Base-by-base conservation (phyloP, 2,888 invertebrate species). In the Lucinisca nassula region DNA sequence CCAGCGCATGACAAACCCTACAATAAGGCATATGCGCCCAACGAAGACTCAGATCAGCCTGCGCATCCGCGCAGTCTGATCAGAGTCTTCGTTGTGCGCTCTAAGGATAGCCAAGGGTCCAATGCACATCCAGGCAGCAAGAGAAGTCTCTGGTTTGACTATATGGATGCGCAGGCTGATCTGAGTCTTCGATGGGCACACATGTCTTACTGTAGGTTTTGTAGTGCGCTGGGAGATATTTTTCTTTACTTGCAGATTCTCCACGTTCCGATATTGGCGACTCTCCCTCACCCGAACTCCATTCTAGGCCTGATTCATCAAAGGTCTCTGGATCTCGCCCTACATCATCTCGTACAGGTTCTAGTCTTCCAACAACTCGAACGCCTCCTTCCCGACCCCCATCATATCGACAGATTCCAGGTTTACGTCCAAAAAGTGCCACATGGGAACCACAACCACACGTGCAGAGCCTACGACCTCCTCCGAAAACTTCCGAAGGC, bases 161-260 rank as follows among this genome's bases (percentile, higher is more conserved):
- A n/a, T n/a, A n/a, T n/a, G n/a, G n/a, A n/a, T n/a, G n/a, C n/a
- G n/a, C n/a, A n/a, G n/a, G n/a, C n/a, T n/a, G n/a, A n/a, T n/a
- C n/a, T n/a, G n/a, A n/a, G n/a, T n/a, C n/a, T n/a, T n/a, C n/a
- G n/a, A n/a, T n/a, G n/a, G n/a, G n/a, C n/a, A n/a, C n/a, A n/a
- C n/a, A n/a, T n/a, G n/a, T n/a, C n/a, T n/a, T n/a, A n/a, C n/a
- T n/a, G n/a, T n/a, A n/a, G n/a, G n/a, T n/a, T n/a, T n/a, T n/a
- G n/a, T n/a, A n/a, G n/a, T n/a, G n/a, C n/a, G n/a, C n/a, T n/a
- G n/a, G n/a, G n/a, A n/a, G n/a, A n/a, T n/a, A n/a, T n/a, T n/a
- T n/a, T n/a, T n/a, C n/a, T n/a, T n/a, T n/a, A n/a, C n/a, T 84
- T 78, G 14, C 78, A 93, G 94, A 93, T 80, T 92, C 94, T 0